Evolutionary conservation across 2,888 invertebrate genomes (phyloP), one percentile per base, ranked within the genome.

Genomic region (Agrypnus murinus): DNA sequence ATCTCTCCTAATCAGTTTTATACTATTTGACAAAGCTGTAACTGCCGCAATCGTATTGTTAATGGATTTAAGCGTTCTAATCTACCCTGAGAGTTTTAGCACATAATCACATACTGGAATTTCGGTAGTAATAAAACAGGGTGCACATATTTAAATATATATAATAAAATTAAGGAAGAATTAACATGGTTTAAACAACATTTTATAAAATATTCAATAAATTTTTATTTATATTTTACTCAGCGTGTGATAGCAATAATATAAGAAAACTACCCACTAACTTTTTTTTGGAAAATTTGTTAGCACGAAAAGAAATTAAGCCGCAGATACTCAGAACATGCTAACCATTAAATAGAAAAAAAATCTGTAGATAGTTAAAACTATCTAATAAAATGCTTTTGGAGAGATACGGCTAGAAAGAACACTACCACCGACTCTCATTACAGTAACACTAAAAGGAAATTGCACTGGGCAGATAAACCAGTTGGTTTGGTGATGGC

Each of bases 401-500:
- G 64, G 46, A 40, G 25, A 64, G 45, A 53, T 64, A 45, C 32
- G 43, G 19, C 64, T 40, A 25, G 31, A 58, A 58, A 43, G 58
- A 65, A 57, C 55, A 57, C n/a, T n/a, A n/a, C 32, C 46, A 15
- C 32, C 32, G 40, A 55, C 43, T 65, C 55, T 65, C 65, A 65
- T 65, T 65, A 65, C 46, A 58, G 55, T 38, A 17, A 62, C 38
- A 53, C 55, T 68, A 68, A 68, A 62, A 68, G 67, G 67, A 68
- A 68, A 62, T 68, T 62, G 60, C 53, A 25, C 55, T 38, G 55
- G 67, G 53, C 67, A 62, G 62, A 60, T 60, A 68, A 62, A 68
- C 62, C 53, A 53, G 43, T 43, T 55, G 62, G 62, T 68, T 68
- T 43, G 55, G 55, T 53, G 43, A n/a, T n/a, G n/a, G 62, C 62